Evolutionary conservation across 2,113 vertebrate species (phyloP), one percentile per base, ranked within the genome.

Genomic region (Coryphaenoides rupestris): DNA sequence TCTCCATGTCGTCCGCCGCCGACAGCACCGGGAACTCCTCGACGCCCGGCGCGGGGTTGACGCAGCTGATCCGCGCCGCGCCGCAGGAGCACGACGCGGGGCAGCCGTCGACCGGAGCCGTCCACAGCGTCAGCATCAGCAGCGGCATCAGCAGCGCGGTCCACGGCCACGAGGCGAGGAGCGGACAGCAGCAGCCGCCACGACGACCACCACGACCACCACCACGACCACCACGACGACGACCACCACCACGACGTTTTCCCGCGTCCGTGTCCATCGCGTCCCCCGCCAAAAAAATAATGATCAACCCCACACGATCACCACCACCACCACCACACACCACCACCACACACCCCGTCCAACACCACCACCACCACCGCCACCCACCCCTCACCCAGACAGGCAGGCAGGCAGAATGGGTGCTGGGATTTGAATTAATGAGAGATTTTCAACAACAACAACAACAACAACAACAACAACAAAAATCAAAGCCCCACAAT

Each of bases 31-130:
- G 95, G 83, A 98, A 96, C 77, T 94, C 94, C 86, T 90, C 77
- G 79, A 98, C 90, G 76, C 92, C 92, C 0, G 92, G 89, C 23
- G 84, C 78, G 56, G 89, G 74, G 61, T 93, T 90, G 62, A 80
- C 87, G 87, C 96, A 98, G 84, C 89, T 90, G 89, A 98, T 94
- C 81, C 92, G 85, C 72, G 91, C 89, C 74, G 89, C 84, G 81
- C 81, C 94, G 92, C 96, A 98, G 68, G 80, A 89, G 89, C 96
- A 98, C 69, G 93, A 90, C 76, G 76, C 67, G 65, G 95, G 94
- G 82, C 96, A 98, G 69, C 93, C 91, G 68, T 86, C 63, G 55
- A 87, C 72, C 52, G 88, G 77, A 60, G 91, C 91, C 90, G 91
- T 90, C 77, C 92, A 76, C 78, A 86, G 79, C 70, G 90, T 76